Evolutionary conservation across 2,888 invertebrate genomes (phyloP).

Genomic region (Mactromeris polynyma): DNA sequence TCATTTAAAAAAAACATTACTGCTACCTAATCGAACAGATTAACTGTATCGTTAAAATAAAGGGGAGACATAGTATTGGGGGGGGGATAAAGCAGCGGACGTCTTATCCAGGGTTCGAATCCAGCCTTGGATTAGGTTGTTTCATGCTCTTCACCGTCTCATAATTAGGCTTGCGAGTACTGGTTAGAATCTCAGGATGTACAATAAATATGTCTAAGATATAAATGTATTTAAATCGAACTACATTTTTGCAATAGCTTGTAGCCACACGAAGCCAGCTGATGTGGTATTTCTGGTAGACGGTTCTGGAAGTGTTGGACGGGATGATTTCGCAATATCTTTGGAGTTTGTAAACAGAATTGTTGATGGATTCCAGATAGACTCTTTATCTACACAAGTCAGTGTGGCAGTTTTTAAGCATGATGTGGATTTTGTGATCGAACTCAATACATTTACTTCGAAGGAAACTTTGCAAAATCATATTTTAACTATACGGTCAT

Average conservation of each 20-base stretch:
- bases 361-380: background rate
- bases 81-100: no score
- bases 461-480: background rate
- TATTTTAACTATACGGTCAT: slow-evolving; percentile 4
- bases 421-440: background rate
- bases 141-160: no score
- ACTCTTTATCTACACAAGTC: background rate
- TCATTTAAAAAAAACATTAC: no score
- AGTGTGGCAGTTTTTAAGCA: background rate
- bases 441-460: background rate
- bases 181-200: no score
- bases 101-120: no score
- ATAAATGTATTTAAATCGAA: no score
- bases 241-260: background rate
- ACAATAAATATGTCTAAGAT: no score
- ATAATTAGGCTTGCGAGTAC: no score
- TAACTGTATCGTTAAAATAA: no score
- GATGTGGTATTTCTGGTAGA: background rate
- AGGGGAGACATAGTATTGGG: no score
- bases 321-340: background rate
- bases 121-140: no score
- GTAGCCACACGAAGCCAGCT: background rate
- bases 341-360: background rate
- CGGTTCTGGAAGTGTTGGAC: slow-evolving; percentile 16
- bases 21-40: no score